Percentiles rank a stretch among this genome's conserved stretches.
Evolutionary conservation across 1,140 invertebrate species (phyloP).

Genomic region (Paramacrobiotus metropolitanus): DNA sequence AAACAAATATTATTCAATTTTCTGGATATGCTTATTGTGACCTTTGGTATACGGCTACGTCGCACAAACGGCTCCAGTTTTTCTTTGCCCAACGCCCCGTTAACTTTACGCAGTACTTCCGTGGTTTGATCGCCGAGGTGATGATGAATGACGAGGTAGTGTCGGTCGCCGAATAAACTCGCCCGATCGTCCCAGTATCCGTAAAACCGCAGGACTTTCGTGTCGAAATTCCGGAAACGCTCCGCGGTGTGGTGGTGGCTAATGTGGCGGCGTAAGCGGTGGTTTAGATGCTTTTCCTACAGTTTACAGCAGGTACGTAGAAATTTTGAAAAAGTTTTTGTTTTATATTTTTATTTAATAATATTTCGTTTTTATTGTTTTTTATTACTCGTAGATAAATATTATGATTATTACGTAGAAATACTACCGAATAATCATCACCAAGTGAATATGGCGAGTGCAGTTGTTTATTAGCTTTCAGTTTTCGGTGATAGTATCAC

Average conservation of each 20-base stretch:
- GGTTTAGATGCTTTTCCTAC: background rate
- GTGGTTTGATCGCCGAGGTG: slow-evolving; percentile 55
- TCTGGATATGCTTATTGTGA: too few species aligned
- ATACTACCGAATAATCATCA: too few species aligned
- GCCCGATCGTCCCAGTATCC: slow-evolving; percentile 49
- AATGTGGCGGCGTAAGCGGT: background rate
- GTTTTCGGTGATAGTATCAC: too few species aligned
- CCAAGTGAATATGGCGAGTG: too few species aligned
- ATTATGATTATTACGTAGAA: too few species aligned
- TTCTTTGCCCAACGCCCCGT: slow-evolving; percentile 17
- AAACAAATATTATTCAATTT: background rate
- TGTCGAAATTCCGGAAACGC: slow-evolving; percentile 42
- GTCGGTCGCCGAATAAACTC: slow-evolving; percentile 38
- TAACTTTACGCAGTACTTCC: slow-evolving; percentile 39
- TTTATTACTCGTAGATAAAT: too few species aligned
- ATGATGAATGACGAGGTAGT: slow-evolving; percentile 37
- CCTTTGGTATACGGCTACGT: background rate
- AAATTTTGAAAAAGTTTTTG: background rate
- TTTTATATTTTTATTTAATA: background rate
- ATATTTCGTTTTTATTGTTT: too few species aligned
- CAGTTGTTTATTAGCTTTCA: too few species aligned
- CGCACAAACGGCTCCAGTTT: background rate
- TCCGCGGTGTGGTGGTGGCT: background rate
- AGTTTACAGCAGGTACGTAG: background rate
- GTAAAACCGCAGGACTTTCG: slow-evolving; percentile 47